Percentiles rank a stretch among this genome's conserved stretches.
Evolutionary conservation across 2,797 vertebrate genomes (phyloP).

Genomic region (Malurus leucopterus): DNA sequence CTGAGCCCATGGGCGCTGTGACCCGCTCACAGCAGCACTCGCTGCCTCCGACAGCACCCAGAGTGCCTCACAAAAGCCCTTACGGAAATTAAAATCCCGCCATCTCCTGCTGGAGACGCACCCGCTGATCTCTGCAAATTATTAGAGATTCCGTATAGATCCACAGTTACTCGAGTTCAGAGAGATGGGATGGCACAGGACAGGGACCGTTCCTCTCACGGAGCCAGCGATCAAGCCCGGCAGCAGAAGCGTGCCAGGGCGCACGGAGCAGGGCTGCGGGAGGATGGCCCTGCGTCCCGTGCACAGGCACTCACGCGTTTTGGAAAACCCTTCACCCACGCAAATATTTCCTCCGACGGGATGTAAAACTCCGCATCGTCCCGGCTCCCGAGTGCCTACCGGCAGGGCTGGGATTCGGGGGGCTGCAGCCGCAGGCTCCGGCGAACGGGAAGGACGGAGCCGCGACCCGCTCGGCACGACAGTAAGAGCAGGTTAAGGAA

Average conservation of each 20-base stretch:
- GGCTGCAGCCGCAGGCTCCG: not conserved
- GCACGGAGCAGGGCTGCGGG: rapidly evolving
- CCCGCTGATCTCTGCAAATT: not conserved
- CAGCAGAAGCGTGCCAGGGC: rapidly evolving
- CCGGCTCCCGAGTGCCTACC: too few species aligned
- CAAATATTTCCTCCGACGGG: not conserved
- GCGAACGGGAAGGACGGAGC: not conserved
- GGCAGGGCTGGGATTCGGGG: too few species aligned
- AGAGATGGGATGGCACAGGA: not conserved
- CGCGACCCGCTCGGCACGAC: not conserved
- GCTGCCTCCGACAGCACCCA: rapidly evolving
- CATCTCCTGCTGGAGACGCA: not conserved
- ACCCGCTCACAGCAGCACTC: rapidly evolving
- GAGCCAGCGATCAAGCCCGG: not conserved
- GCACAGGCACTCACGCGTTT: not conserved
- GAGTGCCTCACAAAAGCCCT: not conserved
- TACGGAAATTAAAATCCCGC: not conserved
- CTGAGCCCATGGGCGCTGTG: rapidly evolving
- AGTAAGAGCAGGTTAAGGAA: not conserved
- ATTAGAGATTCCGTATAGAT: not conserved
- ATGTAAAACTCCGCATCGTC: not conserved
- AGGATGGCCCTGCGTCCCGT: rapidly evolving
- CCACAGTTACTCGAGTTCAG: not conserved
- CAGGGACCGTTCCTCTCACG: too few species aligned
- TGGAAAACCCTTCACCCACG: not conserved